phyloP scores from a whole-genome alignment of 2,113 vertebrate genomes.

The Aptenodytes forsteri region DNA sequence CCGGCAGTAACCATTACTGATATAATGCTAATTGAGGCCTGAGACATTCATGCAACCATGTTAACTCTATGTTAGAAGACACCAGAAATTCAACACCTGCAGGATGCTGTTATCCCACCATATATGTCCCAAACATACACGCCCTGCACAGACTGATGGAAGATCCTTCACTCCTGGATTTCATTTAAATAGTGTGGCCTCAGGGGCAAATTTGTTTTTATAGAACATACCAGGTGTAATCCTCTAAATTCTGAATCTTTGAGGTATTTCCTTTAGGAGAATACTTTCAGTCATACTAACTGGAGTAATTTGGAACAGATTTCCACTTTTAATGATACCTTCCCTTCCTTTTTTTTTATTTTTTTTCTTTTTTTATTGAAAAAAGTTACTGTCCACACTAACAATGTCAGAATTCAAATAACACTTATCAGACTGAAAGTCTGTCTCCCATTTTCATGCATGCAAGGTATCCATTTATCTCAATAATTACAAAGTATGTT shows the following conservation, averaged over 20 bases:
- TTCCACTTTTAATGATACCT: not conserved
- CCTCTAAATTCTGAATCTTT: not conserved
- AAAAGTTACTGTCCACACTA: not conserved
- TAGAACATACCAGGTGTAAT: not conserved
- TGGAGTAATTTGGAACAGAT: not conserved
- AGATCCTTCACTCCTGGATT: not conserved
- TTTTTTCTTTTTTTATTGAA: not conserved
- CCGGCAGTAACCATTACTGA: not conserved
- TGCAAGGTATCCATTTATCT: not conserved
- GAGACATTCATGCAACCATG: not conserved
- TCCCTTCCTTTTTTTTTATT: not conserved
- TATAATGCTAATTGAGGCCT: not conserved
- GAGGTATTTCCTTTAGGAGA: not conserved
- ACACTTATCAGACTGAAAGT: not conserved
- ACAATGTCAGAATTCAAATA: not conserved
- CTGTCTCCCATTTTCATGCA: not conserved
- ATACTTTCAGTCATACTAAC: not conserved
- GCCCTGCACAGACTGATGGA: not conserved
- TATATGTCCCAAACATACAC: not conserved
- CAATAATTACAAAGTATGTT: not conserved
- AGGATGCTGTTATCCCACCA: not conserved
- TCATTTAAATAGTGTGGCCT: not conserved
- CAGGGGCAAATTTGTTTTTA: not conserved
- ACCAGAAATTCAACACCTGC: not conserved
- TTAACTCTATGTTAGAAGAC: not conserved